These are phyloP conservation scores for Perizoma flavofasciatum DNA, from an alignment of 2,888 invertebrate genomes.

Conservation along the genomic window DNA sequence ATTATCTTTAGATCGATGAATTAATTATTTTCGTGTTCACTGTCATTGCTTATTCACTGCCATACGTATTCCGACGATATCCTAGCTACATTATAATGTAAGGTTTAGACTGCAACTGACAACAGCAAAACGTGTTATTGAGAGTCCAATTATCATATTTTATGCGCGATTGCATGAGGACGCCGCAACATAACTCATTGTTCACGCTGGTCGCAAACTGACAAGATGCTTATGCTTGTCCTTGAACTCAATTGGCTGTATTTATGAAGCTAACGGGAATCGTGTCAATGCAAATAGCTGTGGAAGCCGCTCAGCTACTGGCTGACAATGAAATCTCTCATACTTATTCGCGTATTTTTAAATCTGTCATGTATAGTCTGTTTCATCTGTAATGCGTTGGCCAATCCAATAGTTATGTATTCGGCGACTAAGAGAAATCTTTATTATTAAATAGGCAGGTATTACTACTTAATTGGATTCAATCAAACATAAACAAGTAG, in stretches of 20 bases:
- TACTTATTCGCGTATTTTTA: slow-evolving; percentile 25
- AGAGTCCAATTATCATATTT: slow-evolving; percentile 78
- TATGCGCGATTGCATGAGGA: slow-evolving; percentile 78
- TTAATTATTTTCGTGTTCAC: background rate
- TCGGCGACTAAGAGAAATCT: background rate
- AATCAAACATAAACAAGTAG: too few species aligned
- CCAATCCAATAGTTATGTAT: slow-evolving; percentile 1
- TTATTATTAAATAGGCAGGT: background rate
- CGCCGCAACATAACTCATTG: slow-evolving; percentile 75
- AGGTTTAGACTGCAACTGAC: slow-evolving; percentile 39
- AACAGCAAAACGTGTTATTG: slow-evolving; percentile 61
- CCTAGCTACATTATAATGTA: slow-evolving; percentile 27
- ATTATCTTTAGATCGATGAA: background rate
- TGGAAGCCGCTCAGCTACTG: slow-evolving; percentile 62
- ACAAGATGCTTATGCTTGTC: slow-evolving; percentile 74
- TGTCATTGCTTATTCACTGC: too few species aligned
- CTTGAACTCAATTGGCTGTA: slow-evolving; percentile 81
- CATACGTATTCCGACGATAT: background rate
- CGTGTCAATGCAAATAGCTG: slow-evolving; percentile 77
- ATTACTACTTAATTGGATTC: too few species aligned
- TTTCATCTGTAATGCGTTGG: background rate
- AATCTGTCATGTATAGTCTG: slow-evolving; percentile 4
- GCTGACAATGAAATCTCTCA: slow-evolving; percentile 49
- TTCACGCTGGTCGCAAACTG: slow-evolving; percentile 79
- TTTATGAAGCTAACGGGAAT: slow-evolving; percentile 79